phyloP scores from a whole-genome alignment of 2,888 invertebrate genomes.

The Odontothrips loti region DNA sequence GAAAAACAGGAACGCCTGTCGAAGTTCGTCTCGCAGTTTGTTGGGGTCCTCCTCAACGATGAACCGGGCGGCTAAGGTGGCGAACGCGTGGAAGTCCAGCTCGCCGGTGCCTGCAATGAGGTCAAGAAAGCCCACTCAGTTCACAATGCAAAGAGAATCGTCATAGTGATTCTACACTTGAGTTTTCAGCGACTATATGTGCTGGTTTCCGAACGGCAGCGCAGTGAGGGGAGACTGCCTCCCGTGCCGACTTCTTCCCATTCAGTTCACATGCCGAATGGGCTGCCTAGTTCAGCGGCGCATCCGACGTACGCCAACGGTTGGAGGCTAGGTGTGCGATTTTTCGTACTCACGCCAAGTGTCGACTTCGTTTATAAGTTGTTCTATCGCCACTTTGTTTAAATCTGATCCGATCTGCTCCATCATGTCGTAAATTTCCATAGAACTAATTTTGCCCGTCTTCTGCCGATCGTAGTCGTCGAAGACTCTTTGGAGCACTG shows the following conservation, averaged over 20 bases:
- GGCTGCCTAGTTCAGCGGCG: neutral
- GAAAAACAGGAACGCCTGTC: slow-evolving; percentile 9
- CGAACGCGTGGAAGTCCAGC: slow-evolving; percentile 17
- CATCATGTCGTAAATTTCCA: slow-evolving; percentile 7
- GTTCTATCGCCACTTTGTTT: neutral
- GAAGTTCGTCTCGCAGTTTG: slow-evolving; percentile 10
- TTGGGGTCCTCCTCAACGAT: slow-evolving; percentile 20
- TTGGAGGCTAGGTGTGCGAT: no score
- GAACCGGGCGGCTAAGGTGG: neutral
- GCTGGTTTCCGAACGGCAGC: no score
- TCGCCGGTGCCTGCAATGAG: neutral
- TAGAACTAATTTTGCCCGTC: neutral
- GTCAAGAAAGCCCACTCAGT: neutral
- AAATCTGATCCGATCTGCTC: neutral
- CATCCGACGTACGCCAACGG: neutral
- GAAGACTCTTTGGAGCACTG: slow-evolving; percentile 7
- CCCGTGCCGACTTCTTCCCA: neutral
- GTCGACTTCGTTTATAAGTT: slow-evolving; percentile 1
- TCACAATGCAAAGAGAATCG: neutral
- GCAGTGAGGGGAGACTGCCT: neutral
- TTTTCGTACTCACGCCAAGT: neutral
- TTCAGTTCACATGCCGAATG: neutral
- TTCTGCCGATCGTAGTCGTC: neutral
- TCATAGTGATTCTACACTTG: no score
- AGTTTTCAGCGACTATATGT: no score